Evolutionary conservation across 1,140 invertebrate species (phyloP), one percentile per base, ranked within the genome.

Genomic region (Plectrocnemia conspersa): DNA sequence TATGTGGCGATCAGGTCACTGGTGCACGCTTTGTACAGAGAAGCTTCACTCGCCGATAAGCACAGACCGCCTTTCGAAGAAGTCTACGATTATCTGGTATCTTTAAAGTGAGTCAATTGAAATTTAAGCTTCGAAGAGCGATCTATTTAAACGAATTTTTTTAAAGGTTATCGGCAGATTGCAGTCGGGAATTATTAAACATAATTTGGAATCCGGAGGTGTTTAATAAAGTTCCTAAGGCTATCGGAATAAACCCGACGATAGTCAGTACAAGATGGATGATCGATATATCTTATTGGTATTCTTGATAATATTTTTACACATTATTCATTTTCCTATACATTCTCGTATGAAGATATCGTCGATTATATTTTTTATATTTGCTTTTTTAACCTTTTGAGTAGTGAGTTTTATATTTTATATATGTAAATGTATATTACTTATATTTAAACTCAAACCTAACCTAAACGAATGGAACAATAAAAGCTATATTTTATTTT

Each of bases 261-360:
- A 44, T 54, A 22, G 21, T 54, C 1, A 40, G 41, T 10, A 44
- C 42, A 11, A 32, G 25, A 23, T 54, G 52, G 52, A 45, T 45
- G 41, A 54, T 54, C 10, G 52, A 54, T 44, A 18, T 54, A 22
- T 54, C 52, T 22, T 46, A 45, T 22, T 54, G 52, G 52, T 54
- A 44, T 18, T 3, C 35, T 3, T 13, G 11, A 4, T 13, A 36
- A 11, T 15, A 36, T 18, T 13, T 18, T 4, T 36, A 18, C 13
- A 13, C 13, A 36, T 15, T 36, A 18, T 18, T 36, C 13, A 9
- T 32, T 9, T 9, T 32, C 9, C 9, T 9, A n/a, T 32, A 32
- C n/a, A n/a, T 32, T 9, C n/a, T 9, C n/a, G 9, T 32, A 32
- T 32, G 29, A 9, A 9, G 9, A 32, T 32, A n/a, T 32, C 19